Evolutionary conservation across 2,888 invertebrate species (phyloP), one percentile per base, ranked within the genome.

Genomic region (Rhaphigaster nebulosa): DNA sequence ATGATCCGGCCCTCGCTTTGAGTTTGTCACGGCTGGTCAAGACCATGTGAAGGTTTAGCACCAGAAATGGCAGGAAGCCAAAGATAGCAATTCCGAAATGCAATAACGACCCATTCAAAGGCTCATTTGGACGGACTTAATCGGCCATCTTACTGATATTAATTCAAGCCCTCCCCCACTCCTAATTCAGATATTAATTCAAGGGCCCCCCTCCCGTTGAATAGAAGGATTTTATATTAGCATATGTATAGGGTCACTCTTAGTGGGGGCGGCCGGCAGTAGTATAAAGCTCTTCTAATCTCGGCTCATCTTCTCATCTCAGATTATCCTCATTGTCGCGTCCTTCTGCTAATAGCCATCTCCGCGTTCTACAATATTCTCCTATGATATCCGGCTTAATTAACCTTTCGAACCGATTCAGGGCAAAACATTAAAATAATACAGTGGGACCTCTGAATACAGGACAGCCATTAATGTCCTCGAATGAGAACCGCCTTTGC

Each of bases 171-270:
- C 70, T 23, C 70, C 34, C n/a, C 65, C 15, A 5, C 18, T 20
- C 15, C 34, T 65, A 65, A 65, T 65, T 65, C 65, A 65, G 18
- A 70, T 70, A 70, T 70, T 70, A 70, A 70, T 70, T 70, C 70
- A 70, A 70, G 70, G 18, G 20, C 70, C 34, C 34, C n/a, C 34
- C 70, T 34, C 18, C 15, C 70, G 65, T 29, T 70, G 70, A 70
- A 70, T 70, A 8, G 70, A 70, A 70, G 70, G 70, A 70, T 70
- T 70, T 70, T 70, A 70, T 34, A 70, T 70, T 70, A 70, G 70
- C 70, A 70, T 70, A 70, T 70, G 70, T 70, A 70, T 70, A 29
- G 65, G 29, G 65, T 13, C 13, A 29, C 29, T 15, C 13, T 60
- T 0, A 20, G 34, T 20, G 6, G 18, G 29, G 34, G 20, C 65